phyloP scores from a whole-genome alignment of 1,140 invertebrate genomes.

The Chrysomallon squamiferum region DNA sequence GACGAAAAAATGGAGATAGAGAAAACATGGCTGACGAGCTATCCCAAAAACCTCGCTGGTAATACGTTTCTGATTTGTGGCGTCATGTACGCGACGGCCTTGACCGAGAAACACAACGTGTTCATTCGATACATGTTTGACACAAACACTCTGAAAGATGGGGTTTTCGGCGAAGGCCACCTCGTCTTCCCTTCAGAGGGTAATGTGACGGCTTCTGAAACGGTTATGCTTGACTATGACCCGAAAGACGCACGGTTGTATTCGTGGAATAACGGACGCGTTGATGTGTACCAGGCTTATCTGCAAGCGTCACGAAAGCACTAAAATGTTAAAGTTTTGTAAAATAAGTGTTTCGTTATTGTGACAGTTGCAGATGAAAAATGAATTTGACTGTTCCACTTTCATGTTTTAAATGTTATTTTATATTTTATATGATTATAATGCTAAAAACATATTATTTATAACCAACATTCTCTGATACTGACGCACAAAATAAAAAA shows the following conservation, averaged over 20 bases:
- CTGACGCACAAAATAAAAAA: no score
- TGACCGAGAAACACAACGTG: constrained; percentile 35
- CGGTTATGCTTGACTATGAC: constrained; percentile 51
- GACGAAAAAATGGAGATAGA: constrained; percentile 37
- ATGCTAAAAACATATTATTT: no score
- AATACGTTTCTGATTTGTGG: constrained; percentile 58
- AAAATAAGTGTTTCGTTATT: no score
- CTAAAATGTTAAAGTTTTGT: no score
- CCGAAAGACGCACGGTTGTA: constrained; percentile 37
- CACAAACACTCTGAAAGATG: constrained; percentile 41
- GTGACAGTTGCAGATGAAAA: no score
- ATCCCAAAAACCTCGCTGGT: constrained; percentile 40
- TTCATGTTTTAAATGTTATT: no score
- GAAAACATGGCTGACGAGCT: constrained; percentile 49
- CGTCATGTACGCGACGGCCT: constrained; percentile 48
- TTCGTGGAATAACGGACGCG: constrained; percentile 48
- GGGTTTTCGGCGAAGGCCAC: constrained; percentile 22
- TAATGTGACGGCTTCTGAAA: constrained; percentile 26
- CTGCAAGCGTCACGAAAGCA: constrained; percentile 3
- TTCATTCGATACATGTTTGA: constrained; percentile 50
- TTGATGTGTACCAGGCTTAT: constrained; percentile 40
- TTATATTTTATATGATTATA: no score
- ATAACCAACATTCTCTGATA: no score
- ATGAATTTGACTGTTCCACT: no score
- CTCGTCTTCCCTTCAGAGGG: constrained; percentile 29